Percentiles rank a stretch among this genome's conserved stretches.
Evolutionary conservation across 2,113 vertebrate genomes (phyloP).

Genomic region (Hippoglossus stenolepis): DNA sequence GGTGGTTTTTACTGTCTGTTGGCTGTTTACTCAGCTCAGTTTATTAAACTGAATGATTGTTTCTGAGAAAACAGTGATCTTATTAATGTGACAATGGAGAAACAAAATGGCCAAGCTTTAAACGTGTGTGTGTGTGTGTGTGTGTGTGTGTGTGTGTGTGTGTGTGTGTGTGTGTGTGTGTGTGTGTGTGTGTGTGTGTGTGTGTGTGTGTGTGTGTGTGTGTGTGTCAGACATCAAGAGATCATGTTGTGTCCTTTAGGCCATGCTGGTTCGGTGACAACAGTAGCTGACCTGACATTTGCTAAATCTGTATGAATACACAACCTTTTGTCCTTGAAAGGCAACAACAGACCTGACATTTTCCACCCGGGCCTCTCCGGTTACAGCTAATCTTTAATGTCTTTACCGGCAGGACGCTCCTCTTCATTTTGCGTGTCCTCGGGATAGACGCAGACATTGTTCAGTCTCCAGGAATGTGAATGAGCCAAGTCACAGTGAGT

Average conservation of each 20-base stretch:
- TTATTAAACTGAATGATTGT: no score
- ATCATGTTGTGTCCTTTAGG: slow-evolving; percentile 26
- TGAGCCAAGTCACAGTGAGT: slow-evolving; percentile 28
- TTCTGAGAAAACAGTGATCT: neutral
- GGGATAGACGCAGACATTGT: slow-evolving; percentile 30
- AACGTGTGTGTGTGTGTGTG: neutral
- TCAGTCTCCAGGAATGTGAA: slow-evolving; percentile 52
- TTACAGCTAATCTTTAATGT: slow-evolving; percentile 39
- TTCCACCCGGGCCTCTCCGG: slow-evolving; percentile 29
- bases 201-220: neutral
- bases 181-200: neutral
- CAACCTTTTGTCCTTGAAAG: slow-evolving; percentile 55
- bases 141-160: neutral
- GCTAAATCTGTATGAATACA: slow-evolving; percentile 40
- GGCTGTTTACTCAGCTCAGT: no score
- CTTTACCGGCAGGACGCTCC: slow-evolving; percentile 18
- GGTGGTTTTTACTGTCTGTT: no score
- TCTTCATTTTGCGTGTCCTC: neutral
- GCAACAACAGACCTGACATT: slow-evolving; percentile 46
- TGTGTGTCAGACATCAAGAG: neutral
- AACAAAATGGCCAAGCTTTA: neutral
- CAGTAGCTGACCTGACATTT: slow-evolving; percentile 51
- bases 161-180: neutral
- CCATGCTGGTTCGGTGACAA: neutral
- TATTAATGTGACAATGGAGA: neutral